Evolutionary conservation across 1,140 invertebrate genomes (phyloP).

Genomic region (Agraylea sexmaculata): DNA sequence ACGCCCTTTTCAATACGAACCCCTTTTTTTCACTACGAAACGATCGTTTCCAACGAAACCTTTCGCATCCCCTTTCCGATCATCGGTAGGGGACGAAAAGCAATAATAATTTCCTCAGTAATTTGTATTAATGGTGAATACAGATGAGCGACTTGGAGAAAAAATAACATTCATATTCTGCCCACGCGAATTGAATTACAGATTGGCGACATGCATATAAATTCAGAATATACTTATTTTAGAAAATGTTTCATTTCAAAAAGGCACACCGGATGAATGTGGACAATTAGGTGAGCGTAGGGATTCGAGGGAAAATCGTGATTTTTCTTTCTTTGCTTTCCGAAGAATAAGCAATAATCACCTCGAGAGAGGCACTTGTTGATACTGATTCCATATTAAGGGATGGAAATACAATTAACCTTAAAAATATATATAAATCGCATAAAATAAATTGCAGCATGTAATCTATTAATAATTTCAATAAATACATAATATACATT

Average conservation of each 20-base stretch:
- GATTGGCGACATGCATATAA: background rate
- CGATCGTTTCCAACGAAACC: conserved; percentile 14
- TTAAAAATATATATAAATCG: conserved; percentile 11
- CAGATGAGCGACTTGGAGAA: background rate
- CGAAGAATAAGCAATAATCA: conserved; percentile 14
- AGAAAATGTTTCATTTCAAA: conserved; percentile 6
- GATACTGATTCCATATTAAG: conserved; percentile 5
- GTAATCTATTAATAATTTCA: too few relatives aligned
- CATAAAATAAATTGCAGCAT: conserved; percentile 18
- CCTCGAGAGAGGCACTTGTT: conserved; percentile 13
- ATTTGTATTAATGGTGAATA: background rate
- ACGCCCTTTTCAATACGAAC: conserved; percentile 15
- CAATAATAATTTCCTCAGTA: conserved; percentile 12
- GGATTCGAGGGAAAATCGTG: too few relatives aligned
- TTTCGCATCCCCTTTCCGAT: conserved; percentile 4
- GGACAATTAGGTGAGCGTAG: too few relatives aligned
- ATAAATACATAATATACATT: too few relatives aligned
- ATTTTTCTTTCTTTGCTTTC: too few relatives aligned
- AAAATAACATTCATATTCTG: background rate
- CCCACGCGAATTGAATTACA: background rate
- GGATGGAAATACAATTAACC: conserved; percentile 6
- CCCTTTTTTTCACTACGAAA: conserved; percentile 17
- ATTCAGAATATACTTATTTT: background rate
- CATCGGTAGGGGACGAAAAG: conserved; percentile 17
- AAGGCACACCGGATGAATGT: conserved; percentile 5